phyloP scores from a whole-genome alignment of 2,888 invertebrate genomes.

The Graphium colonna region DNA sequence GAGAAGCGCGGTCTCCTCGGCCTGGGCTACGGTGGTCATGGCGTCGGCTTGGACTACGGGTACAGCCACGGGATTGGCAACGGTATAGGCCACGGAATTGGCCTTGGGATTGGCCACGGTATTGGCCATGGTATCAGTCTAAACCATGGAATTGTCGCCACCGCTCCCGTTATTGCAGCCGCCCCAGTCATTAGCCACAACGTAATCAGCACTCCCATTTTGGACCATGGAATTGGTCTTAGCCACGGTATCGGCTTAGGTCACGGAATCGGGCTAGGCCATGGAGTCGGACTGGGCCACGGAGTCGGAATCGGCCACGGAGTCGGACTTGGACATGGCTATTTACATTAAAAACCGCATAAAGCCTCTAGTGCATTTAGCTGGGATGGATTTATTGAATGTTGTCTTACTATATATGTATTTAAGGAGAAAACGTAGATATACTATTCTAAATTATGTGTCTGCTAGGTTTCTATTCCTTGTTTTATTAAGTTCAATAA shows the following conservation, averaged over 20 bases:
- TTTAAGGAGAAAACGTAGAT: constrained; percentile 18
- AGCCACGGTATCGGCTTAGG: constrained; percentile 31
- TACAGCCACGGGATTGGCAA: no score
- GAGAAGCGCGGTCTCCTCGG: no score
- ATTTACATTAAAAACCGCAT: constrained; percentile 8
- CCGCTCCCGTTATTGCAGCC: no score
- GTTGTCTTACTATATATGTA: constrained; percentile 14
- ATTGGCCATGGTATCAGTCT: no score
- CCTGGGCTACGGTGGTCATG: no score
- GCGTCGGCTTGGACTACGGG: no score
- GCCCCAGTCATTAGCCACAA: constrained; percentile 14
- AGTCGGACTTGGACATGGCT: constrained; percentile 51
- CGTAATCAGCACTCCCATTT: no score
- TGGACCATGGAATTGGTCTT: constrained; percentile 29
- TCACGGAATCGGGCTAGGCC: constrained; percentile 33
- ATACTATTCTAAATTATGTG: constrained; percentile 52
- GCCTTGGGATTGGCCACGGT: no score
- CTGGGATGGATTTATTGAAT: background rate
- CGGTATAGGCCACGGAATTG: no score
- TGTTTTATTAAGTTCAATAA: no score
- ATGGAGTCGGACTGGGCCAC: constrained; percentile 34
- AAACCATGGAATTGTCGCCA: no score
- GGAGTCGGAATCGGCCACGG: constrained; percentile 34
- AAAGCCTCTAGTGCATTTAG: background rate
- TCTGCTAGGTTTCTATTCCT: no score